Evolutionary conservation across 2,888 invertebrate genomes (phyloP).

Genomic region (Eupithecia inturbata): DNA sequence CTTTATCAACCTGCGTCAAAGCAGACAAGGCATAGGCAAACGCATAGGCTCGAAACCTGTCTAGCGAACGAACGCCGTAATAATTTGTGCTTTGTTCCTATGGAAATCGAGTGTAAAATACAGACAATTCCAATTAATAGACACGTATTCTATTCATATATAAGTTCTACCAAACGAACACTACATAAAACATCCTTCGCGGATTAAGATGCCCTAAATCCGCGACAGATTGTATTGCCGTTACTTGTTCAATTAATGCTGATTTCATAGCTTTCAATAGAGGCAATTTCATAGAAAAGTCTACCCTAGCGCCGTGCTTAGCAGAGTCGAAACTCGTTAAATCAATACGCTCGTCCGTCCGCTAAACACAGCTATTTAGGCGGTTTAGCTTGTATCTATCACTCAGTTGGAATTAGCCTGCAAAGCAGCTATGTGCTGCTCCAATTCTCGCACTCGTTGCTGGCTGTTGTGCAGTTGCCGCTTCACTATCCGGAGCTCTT

Average conservation of each 20-base stretch:
- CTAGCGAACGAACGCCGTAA: slow-evolving; percentile 13
- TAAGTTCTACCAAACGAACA: neutral
- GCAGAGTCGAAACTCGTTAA: neutral
- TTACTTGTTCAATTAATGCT: neutral
- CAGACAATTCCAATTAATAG: neutral
- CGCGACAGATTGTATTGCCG: neutral
- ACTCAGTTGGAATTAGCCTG: slow-evolving; percentile 63
- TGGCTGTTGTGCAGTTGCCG: slow-evolving; percentile 92
- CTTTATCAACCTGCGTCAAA: slow-evolving; percentile 16
- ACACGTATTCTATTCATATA: neutral
- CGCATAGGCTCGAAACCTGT: slow-evolving; percentile 20
- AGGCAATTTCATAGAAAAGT: neutral
- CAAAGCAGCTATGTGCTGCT: slow-evolving; percentile 88
- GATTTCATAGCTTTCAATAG: neutral
- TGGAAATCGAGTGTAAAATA: neutral
- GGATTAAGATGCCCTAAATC: neutral
- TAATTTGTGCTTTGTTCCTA: neutral
- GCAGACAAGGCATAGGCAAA: slow-evolving; percentile 28
- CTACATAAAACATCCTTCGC: neutral
- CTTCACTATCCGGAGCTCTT: slow-evolving; percentile 90
- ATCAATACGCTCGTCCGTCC: neutral
- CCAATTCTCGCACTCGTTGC: slow-evolving; percentile 90
- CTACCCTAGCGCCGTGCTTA: neutral
- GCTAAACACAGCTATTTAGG: slow-evolving; percentile 4
- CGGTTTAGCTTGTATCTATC: slow-evolving; percentile 13